phyloP scores from a whole-genome alignment of 2,113 vertebrate genomes.

The Hiodon alosoides region DNA sequence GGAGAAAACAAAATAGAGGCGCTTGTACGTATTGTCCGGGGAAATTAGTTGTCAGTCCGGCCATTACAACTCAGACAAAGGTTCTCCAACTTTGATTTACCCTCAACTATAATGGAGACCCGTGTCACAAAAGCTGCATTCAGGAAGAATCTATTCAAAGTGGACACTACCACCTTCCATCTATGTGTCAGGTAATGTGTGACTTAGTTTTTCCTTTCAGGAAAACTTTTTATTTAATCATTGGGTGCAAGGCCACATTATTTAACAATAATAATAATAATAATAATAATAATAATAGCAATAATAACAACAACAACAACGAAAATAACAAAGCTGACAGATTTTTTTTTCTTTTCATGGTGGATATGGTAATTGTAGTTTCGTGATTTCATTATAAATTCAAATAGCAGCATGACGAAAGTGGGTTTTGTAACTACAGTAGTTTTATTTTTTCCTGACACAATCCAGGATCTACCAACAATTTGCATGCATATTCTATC shows the following conservation, averaged over 20 bases:
- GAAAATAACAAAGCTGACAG: background rate
- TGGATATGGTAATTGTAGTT: too few species aligned
- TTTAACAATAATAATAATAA: conserved; percentile 4
- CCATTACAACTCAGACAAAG: conserved; percentile 68
- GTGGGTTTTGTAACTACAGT: too few species aligned
- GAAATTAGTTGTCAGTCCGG: conserved; percentile 75
- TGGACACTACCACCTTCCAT: background rate
- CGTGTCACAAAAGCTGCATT: conserved; percentile 34
- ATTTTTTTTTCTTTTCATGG: too few species aligned
- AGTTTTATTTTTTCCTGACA: too few species aligned
- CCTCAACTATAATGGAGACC: conserved; percentile 62
- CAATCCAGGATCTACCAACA: too few species aligned
- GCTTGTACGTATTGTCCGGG: conserved; percentile 70
- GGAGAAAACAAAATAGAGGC: conserved; percentile 55
- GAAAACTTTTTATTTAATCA: background rate
- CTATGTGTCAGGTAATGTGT: background rate
- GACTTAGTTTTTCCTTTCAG: background rate
- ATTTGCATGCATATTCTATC: too few species aligned
- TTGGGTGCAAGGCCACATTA: background rate
- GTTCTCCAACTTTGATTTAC: conserved; percentile 69
- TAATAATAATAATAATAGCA: background rate
- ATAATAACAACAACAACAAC: background rate
- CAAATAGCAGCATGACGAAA: too few species aligned
- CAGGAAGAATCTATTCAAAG: conserved; percentile 8
- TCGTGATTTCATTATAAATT: too few species aligned